Evolutionary conservation across 2,797 vertebrate species (phyloP), one percentile per base, ranked within the genome.

Genomic region (Psittacula derbiana): DNA sequence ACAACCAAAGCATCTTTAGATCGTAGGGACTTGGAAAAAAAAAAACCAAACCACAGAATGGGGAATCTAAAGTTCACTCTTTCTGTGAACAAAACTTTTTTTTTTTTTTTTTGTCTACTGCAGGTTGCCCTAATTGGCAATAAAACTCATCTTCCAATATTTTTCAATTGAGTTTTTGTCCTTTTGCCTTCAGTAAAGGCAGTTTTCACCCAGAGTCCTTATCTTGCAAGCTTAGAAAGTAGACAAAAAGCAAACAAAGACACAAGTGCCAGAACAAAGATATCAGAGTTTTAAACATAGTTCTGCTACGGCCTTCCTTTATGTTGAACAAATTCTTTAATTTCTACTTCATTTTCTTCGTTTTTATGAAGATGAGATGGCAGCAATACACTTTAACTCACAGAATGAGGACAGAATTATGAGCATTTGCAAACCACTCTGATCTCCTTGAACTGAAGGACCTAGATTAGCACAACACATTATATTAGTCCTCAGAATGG

Each of bases 291-390:
- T 74, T 81, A 81, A 84, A 78, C 55, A 46, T 9, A 47, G 28
- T 33, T 61, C 78, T 86, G 58, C 31, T 86, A 76, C 27, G 74
- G 61, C 16, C 33, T 57, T 80, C 31, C 47, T 90, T 84, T 88
- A 79, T 4, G 11, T 38, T 80, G 67, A 79, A 88, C 0, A 2
- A 82, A 82, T 93, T 82, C 40, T 66, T 73, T 58, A 65, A 83
- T 85, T 92, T 83, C 72, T 89, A 78, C 41, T 79, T 70, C 11
- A 41, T 79, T 94, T 67, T 89, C 30, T 92, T 71, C 18, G 50
- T 90, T 93, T 92, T 94, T 82, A 94, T 33, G 60, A 92, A 73
- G 84, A 92, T 82, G 71, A 93, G 40, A 87, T 25, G 31, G 38
- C 44, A 92, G 84, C n/a, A 86, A 79, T 66, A 66, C n/a, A 61